Evolutionary conservation across 2,113 vertebrate genomes (phyloP).

Genomic region (Heptranchias perlo): DNA sequence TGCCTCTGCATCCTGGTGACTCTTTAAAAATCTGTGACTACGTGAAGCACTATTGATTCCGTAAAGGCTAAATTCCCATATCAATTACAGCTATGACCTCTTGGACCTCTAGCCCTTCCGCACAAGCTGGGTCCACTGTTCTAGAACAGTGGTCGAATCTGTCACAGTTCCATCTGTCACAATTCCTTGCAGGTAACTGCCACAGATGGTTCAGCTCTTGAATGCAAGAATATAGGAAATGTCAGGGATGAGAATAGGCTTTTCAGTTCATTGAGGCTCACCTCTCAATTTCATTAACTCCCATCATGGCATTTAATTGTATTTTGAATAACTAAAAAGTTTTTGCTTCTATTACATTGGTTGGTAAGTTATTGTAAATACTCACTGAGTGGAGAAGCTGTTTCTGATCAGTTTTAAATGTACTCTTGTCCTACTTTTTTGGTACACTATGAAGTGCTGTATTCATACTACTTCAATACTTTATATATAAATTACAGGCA

Average conservation of each 20-base stretch:
- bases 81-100: not conserved
- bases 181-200: not conserved
- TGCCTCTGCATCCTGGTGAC: not conserved
- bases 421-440: not conserved
- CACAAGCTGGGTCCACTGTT: not conserved
- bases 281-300: not conserved
- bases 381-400: not conserved
- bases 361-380: not conserved
- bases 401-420: not conserved
- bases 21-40: not conserved
- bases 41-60: not conserved
- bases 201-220: not conserved
- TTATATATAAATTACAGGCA: not conserved
- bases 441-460: not conserved
- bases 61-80: not conserved
- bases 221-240: not conserved
- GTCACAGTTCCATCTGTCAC: not conserved
- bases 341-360: not conserved
- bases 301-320: not conserved
- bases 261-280: not conserved
- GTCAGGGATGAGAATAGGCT: not conserved
- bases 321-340: not conserved
- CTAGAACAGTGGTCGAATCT: not conserved
- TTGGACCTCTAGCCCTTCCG: too few species aligned
- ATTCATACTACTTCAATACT: not conserved